Evolutionary conservation across 2,797 vertebrate species (phyloP).

Genomic region (Muscicapa comitata): DNA sequence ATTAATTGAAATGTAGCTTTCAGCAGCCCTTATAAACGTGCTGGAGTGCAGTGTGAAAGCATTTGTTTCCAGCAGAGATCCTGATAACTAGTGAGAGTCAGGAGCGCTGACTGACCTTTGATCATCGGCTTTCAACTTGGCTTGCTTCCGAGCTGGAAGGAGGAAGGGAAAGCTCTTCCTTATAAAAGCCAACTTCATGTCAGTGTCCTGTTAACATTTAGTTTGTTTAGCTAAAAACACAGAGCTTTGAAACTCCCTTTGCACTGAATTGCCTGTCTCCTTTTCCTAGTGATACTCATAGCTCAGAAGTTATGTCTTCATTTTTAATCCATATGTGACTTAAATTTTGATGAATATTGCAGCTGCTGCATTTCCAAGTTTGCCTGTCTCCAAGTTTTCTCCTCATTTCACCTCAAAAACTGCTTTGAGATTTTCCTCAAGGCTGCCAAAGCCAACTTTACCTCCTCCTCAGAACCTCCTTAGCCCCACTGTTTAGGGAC

Average conservation of each 20-base stretch:
- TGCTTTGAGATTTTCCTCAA: not conserved
- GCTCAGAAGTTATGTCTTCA: constrained; percentile 5
- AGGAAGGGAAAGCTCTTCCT: constrained; percentile 47
- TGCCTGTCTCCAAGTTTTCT: not conserved
- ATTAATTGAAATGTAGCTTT: constrained; percentile 47
- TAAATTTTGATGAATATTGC: constrained; percentile 10
- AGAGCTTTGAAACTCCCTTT: not conserved
- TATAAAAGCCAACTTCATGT: constrained; percentile 26
- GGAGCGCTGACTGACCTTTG: constrained; percentile 46
- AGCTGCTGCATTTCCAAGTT: not conserved
- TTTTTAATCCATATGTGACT: constrained; percentile 11
- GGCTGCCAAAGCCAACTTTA: not conserved
- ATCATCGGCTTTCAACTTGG: constrained; percentile 33
- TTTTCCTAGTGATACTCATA: not conserved
- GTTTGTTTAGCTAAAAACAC: constrained; percentile 15
- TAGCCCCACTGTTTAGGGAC: not conserved
- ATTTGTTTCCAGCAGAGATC: constrained; percentile 31
- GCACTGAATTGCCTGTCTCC: not conserved
- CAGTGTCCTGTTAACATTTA: constrained; percentile 17
- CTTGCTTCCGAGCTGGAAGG: constrained; percentile 14
- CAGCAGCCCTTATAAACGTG: constrained; percentile 1
- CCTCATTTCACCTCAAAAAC: not conserved
- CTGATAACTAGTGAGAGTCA: constrained; percentile 34
- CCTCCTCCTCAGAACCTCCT: not conserved
- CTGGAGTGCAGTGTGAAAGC: not conserved